Evolutionary conservation across 2,888 invertebrate genomes (phyloP).

Genomic region (Luperina nickerlii): DNA sequence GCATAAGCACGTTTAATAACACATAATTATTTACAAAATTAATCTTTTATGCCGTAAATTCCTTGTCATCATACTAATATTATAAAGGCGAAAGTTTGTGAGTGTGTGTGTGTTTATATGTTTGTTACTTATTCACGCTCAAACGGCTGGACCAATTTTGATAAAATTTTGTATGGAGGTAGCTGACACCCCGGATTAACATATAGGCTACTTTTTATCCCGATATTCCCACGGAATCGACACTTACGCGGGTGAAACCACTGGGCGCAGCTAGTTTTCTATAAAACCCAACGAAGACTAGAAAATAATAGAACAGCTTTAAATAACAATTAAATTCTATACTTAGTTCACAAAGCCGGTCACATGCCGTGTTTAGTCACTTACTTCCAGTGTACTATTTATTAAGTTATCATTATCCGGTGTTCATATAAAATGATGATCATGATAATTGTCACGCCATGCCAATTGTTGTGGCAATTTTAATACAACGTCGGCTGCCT

Average conservation of each 20-base stretch:
- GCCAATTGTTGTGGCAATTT: conserved; percentile 58
- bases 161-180: too few relatives aligned
- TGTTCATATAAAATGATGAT: conserved; percentile 47
- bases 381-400: background rate
- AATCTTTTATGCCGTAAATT: background rate
- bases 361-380: background rate
- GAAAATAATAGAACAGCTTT: background rate
- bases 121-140: too few relatives aligned
- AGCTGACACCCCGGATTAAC: too few relatives aligned
- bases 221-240: too few relatives aligned
- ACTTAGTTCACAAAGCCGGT: conserved; percentile 5
- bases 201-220: too few relatives aligned
- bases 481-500: conserved; percentile 30
- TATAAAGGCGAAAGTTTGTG: too few relatives aligned
- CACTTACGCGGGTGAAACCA: too few relatives aligned
- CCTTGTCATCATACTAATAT: too few relatives aligned
- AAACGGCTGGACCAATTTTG: too few relatives aligned
- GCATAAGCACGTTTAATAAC: background rate
- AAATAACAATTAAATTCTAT: conserved; percentile 2
- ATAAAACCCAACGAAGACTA: background rate
- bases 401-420: conserved; percentile 21
- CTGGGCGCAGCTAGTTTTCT: background rate
- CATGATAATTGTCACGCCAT: conserved; percentile 47
- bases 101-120: too few relatives aligned
- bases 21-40: background rate